Conservation (phyloP, 1,140 invertebrate species). For the Stegodyphus dumicola region DNA sequence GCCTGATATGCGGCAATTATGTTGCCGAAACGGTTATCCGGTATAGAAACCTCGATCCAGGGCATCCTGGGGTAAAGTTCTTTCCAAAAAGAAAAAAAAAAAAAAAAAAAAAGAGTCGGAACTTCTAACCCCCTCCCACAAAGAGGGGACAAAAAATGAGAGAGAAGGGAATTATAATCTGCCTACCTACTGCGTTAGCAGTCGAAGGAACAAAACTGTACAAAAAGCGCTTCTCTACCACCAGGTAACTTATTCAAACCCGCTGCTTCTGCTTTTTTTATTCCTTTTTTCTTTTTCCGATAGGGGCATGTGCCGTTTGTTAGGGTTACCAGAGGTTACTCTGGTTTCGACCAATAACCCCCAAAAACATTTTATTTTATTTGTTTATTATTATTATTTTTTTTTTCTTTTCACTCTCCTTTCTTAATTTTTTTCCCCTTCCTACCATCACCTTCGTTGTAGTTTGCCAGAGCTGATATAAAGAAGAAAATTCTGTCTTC, state of each 20-base stretch:
- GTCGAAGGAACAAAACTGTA: constrained; percentile 32
- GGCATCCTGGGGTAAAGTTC: too few species aligned
- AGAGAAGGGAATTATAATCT: neutral
- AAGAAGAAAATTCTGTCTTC: neutral
- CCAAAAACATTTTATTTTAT: constrained; percentile 6
- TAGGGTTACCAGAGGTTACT: constrained; percentile 42
- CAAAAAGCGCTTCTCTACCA: constrained; percentile 36
- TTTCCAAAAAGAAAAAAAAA: neutral
- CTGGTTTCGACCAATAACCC: constrained; percentile 43
- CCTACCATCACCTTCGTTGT: too few species aligned
- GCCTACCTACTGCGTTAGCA: neutral
- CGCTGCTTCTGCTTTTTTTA: constrained; percentile 9
- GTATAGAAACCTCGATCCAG: constrained; percentile 50
- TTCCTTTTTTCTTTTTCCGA: constrained; percentile 11
- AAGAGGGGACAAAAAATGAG: neutral
- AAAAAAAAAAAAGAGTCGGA: neutral
- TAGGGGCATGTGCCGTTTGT: constrained; percentile 32
- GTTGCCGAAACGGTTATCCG: constrained; percentile 22
- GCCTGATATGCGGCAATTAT: too few species aligned
- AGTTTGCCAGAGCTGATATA: too few species aligned
- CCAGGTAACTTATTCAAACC: neutral
- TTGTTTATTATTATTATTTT: neutral
- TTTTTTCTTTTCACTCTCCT: neutral
- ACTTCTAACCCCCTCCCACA: neutral
- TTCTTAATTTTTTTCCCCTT: too few species aligned